Percentiles rank a stretch among this genome's conserved stretches.
phyloP scores from a whole-genome alignment of 2,888 invertebrate species.

The Cinara cedri region DNA sequence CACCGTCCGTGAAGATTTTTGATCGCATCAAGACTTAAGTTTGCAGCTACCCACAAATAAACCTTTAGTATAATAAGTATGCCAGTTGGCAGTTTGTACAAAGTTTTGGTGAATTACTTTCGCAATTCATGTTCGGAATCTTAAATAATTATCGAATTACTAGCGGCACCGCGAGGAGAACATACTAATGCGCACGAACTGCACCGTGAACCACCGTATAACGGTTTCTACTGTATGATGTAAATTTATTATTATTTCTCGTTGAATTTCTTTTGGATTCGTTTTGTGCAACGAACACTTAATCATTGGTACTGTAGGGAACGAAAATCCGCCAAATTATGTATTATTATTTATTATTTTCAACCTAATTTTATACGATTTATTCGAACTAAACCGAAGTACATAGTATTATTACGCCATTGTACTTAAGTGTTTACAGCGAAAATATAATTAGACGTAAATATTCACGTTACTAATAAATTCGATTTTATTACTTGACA shows the following conservation, averaged over 20 bases:
- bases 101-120: constrained; percentile 50
- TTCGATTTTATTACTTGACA: too few species aligned
- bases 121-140: constrained; percentile 51
- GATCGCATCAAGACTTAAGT: constrained; percentile 48
- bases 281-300: too few species aligned
- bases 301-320: too few species aligned
- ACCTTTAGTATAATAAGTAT: constrained; percentile 56
- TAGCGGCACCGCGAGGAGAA: background rate
- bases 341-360: too few species aligned
- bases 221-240: background rate
- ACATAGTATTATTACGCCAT: too few species aligned
- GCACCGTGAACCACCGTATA: background rate
- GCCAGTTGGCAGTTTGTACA: constrained; percentile 50
- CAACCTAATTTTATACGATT: too few species aligned
- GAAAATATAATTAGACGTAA: too few species aligned
- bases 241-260: background rate
- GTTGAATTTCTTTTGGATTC: too few species aligned
- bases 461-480: too few species aligned
- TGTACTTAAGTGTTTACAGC: too few species aligned
- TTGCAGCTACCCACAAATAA: constrained; percentile 49
- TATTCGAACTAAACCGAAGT: too few species aligned
- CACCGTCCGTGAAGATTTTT: constrained; percentile 49
- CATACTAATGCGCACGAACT: background rate
- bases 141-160: constrained; percentile 49
- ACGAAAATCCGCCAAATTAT: too few species aligned